Percentiles rank a stretch among this genome's conserved stretches.
These are phyloP conservation scores for Oncopeltus fasciatus DNA, from an alignment of 1,140 invertebrate species.

Conservation along the genomic window DNA sequence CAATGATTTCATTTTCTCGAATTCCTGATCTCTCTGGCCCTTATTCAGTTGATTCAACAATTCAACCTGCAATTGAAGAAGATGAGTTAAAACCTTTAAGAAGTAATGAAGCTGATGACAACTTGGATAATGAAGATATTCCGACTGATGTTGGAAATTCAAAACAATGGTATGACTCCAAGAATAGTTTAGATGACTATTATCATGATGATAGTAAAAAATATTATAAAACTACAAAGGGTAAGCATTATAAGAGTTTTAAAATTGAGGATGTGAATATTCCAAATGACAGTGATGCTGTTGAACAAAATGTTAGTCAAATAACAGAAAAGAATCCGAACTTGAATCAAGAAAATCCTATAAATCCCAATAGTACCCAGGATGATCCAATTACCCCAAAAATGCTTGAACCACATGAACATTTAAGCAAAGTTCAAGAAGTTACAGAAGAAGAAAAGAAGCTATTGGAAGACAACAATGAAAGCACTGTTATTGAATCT, in stretches of 20 bases:
- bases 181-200: slow-evolving; percentile 9
- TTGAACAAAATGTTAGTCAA: not conserved
- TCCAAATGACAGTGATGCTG: slow-evolving; percentile 2
- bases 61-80: not conserved
- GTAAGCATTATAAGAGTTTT: not conserved
- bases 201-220: not conserved
- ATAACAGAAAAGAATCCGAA: not conserved
- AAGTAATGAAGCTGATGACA: not conserved
- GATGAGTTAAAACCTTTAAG: not conserved
- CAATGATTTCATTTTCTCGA: not conserved
- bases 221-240: not conserved
- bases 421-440: not conserved
- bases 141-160: not conserved
- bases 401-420: not conserved
- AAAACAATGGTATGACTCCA: slow-evolving; percentile 3
- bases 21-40: slow-evolving; percentile 11
- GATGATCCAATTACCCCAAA: not conserved
- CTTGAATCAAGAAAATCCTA: not conserved
- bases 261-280: not conserved
- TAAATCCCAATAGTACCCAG: not conserved
- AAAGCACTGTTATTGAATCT: not conserved
- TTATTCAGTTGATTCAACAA: slow-evolving; percentile 6
- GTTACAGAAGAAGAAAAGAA: not conserved
- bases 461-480: not conserved
- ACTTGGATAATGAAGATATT: not conserved